phyloP scores from a whole-genome alignment of 2,797 vertebrate species.

The Enteromius radiatus region DNA sequence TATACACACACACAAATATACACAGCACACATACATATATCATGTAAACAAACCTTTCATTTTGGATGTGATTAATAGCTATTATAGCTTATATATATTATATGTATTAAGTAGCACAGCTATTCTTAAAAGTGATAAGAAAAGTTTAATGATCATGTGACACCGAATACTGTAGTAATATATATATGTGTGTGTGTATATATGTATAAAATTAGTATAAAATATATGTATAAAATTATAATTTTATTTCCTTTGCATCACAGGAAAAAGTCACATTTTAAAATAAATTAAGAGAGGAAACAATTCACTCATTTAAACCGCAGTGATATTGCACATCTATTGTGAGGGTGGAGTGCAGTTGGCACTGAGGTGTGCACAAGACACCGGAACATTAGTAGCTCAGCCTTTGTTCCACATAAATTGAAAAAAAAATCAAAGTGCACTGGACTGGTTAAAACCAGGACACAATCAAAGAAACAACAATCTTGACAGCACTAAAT shows the following conservation, averaged over 20 bases:
- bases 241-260: not conserved
- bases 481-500: constrained; percentile 36
- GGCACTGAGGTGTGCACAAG: not conserved
- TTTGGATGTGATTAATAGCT: too few relatives aligned
- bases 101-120: not conserved
- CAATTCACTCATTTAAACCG: not conserved
- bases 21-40: too few relatives aligned
- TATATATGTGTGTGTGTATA: too few relatives aligned
- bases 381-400: constrained; percentile 8
- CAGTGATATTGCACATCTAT: not conserved
- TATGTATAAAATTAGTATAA: too few relatives aligned
- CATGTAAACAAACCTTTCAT: too few relatives aligned
- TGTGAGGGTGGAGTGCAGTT: not conserved
- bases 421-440: constrained; percentile 1
- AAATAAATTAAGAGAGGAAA: not conserved
- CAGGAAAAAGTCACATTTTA: not conserved
- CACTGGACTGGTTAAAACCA: constrained; percentile 18
- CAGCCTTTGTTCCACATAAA: constrained; percentile 17
- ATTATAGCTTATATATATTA: too few relatives aligned
- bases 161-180: too few relatives aligned
- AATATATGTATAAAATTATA: too few relatives aligned
- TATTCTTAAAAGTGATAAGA: not conserved
- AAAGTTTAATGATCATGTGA: not conserved
- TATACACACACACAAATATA: too few relatives aligned
- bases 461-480: constrained; percentile 28